Conservation (phyloP, 2,797 vertebrate species). For the Sebastes kiyomatsui region DNA sequence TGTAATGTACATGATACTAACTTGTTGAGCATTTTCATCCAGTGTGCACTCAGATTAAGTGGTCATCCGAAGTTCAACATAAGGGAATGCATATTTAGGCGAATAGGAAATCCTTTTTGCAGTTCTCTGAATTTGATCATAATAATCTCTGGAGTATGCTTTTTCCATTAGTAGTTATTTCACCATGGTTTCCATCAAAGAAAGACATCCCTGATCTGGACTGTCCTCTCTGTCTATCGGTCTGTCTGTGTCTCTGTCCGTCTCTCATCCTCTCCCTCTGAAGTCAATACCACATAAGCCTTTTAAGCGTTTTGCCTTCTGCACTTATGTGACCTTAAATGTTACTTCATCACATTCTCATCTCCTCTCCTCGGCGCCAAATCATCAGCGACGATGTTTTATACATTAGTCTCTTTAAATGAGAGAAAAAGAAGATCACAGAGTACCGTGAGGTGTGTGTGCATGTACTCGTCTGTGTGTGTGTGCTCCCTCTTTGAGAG, state of each 20-base stretch:
- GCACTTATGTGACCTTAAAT: constrained; percentile 37
- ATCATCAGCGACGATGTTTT: background rate
- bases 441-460: background rate
- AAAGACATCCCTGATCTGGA: background rate
- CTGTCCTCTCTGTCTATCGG: background rate
- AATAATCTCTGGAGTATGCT: constrained; percentile 11
- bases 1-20: background rate
- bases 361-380: background rate
- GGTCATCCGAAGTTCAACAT: background rate
- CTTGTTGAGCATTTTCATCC: background rate
- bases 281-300: constrained; percentile 37
- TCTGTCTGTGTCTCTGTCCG: constrained; percentile 1
- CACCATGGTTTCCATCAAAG: background rate
- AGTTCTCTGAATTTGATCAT: constrained; percentile 5
- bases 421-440: background rate
- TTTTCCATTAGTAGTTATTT: constrained; percentile 12
- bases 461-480: background rate
- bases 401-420: constrained; percentile 4
- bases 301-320: constrained; percentile 40
- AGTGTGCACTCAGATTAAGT: background rate
- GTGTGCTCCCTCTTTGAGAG: constrained; percentile 16
- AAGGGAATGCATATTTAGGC: background rate
- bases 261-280: constrained; percentile 9
- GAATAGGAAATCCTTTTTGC: constrained; percentile 14
- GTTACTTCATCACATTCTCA: constrained; percentile 10